These are phyloP conservation scores for Drosophila colorata DNA, from an alignment of 2,888 invertebrate species.

Conservation along the genomic window DNA sequence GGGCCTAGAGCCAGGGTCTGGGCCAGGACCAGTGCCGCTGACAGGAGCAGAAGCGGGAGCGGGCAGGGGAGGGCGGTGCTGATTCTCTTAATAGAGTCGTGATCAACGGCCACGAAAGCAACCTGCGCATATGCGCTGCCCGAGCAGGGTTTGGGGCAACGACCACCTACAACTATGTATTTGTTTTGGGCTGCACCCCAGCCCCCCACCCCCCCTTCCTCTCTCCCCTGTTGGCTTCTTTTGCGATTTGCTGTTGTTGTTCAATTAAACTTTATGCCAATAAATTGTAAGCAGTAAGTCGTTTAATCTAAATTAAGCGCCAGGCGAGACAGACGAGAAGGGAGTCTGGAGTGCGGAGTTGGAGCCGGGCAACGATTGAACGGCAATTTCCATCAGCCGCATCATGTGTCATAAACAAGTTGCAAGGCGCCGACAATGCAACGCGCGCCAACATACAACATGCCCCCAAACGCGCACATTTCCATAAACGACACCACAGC, in stretches of 20 bases:
- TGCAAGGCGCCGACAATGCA: slow-evolving; percentile 82
- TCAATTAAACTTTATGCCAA: slow-evolving; percentile 82
- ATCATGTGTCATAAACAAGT: slow-evolving; percentile 84
- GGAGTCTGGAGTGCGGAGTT: not conserved
- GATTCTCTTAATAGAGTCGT: slow-evolving; percentile 79
- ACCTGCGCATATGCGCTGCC: slow-evolving; percentile 33
- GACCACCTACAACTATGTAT: slow-evolving; percentile 61
- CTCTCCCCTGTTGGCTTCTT: not conserved
- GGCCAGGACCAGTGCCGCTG: slow-evolving; percentile 9
- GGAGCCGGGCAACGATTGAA: slow-evolving; percentile 47
- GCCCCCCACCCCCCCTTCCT: not conserved
- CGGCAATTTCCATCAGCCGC: slow-evolving; percentile 79
- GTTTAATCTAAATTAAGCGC: slow-evolving; percentile 83
- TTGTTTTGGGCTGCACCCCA: slow-evolving; percentile 38
- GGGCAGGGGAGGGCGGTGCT: no score
- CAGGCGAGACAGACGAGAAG: slow-evolving; percentile 18
- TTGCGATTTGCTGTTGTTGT: slow-evolving; percentile 46
- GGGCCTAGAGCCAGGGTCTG: slow-evolving; percentile 2
- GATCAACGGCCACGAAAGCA: slow-evolving; percentile 78
- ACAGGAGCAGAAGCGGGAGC: not conserved
- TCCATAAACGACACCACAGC: slow-evolving; percentile 68
- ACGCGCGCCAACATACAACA: slow-evolving; percentile 31
- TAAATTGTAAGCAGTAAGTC: slow-evolving; percentile 82
- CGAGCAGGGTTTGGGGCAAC: not conserved
- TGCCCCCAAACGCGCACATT: slow-evolving; percentile 46